phyloP scores from a whole-genome alignment of 2,797 vertebrate genomes.

The Orestias chungarensis region DNA sequence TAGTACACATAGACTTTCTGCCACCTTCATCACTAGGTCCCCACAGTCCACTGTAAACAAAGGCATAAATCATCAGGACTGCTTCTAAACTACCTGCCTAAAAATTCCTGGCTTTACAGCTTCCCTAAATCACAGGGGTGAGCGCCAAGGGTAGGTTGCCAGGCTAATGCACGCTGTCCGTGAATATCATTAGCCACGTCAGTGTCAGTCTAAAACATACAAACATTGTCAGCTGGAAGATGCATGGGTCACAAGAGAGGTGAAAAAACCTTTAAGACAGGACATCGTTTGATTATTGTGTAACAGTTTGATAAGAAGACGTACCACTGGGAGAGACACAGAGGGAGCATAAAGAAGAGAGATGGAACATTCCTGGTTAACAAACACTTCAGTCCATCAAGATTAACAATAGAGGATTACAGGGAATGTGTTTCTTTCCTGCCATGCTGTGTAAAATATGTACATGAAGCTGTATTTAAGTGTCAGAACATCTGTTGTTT shows the following conservation, averaged over 20 bases:
- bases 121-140: conserved; percentile 61
- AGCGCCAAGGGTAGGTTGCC: conserved; percentile 39
- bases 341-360: conserved; percentile 12
- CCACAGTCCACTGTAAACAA: conserved; percentile 56
- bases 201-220: conserved; percentile 43
- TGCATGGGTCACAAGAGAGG: conserved; percentile 26
- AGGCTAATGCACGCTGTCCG: conserved; percentile 60
- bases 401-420: conserved; percentile 30
- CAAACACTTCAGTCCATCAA: conserved; percentile 27
- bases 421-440: conserved; percentile 38
- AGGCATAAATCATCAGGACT: conserved; percentile 61
- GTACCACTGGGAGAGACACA: conserved; percentile 2
- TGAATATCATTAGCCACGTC: conserved; percentile 55
- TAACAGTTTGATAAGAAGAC: conserved; percentile 6
- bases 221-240: conserved; percentile 56
- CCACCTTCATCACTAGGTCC: conserved; percentile 43
- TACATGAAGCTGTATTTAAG: conserved; percentile 4
- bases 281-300: conserved; percentile 15
- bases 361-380: conserved; percentile 14
- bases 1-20: conserved; percentile 22
- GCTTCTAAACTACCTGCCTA: conserved; percentile 51
- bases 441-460: background rate
- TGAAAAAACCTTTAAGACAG: conserved; percentile 11
- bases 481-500: conserved; percentile 2
- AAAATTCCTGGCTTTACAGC: conserved; percentile 61